These are phyloP conservation scores for Cosmorhoe ocellata DNA, from an alignment of 2,888 invertebrate genomes.

Conservation along the genomic window DNA sequence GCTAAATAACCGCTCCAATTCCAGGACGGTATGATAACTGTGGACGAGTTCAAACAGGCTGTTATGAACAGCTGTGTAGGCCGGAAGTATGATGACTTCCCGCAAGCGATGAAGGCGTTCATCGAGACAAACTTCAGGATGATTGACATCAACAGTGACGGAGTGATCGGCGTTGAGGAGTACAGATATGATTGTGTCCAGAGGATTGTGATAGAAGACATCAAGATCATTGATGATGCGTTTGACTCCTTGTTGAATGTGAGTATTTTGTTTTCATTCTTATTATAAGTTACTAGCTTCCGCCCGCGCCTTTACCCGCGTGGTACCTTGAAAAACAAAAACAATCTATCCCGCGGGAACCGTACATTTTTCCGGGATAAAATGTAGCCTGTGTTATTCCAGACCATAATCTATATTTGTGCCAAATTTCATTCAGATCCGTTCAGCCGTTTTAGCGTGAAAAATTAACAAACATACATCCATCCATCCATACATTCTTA, in stretches of 20 bases:
- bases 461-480: no score
- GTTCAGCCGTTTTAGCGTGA: no score
- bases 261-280: conserved; percentile 62
- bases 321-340: no score
- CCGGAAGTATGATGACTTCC: conserved; percentile 89
- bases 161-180: conserved; percentile 90
- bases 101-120: conserved; percentile 93
- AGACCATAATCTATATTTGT: no score
- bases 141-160: conserved; percentile 91
- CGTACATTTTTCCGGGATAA: no score
- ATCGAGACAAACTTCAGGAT: conserved; percentile 92
- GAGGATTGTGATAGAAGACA: conserved; percentile 89
- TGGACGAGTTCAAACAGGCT: conserved; percentile 90
- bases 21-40: conserved; percentile 91
- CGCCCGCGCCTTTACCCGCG: no score
- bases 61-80: conserved; percentile 92
- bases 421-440: no score
- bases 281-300: no score
- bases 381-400: no score
- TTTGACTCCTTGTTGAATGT: conserved; percentile 89
- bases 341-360: no score
- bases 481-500: no score
- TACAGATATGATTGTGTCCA: conserved; percentile 92
- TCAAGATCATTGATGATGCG: conserved; percentile 89
- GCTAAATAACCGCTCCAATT: conserved; percentile 29